Percentiles rank a stretch among this genome's conserved stretches.
These are phyloP conservation scores for Lutjanus argentimaculatus DNA, from an alignment of 2,797 vertebrate species.

Conservation along the genomic window DNA sequence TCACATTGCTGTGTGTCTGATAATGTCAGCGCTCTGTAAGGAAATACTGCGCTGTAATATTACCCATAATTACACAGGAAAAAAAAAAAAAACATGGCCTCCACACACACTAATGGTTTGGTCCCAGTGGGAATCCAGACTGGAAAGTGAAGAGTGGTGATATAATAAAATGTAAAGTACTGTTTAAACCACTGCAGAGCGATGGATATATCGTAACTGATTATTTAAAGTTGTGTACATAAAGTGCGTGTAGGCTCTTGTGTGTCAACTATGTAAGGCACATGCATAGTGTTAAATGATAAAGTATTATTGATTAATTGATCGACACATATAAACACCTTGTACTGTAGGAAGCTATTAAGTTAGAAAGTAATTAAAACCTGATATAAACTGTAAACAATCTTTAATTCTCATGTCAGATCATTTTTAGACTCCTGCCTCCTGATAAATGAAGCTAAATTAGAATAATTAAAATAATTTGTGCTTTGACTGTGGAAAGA, in stretches of 20 bases:
- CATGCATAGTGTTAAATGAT: neutral
- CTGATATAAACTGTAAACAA: neutral
- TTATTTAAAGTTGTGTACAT: neutral
- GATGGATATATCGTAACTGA: neutral
- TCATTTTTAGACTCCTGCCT: no score
- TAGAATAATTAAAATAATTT: neutral
- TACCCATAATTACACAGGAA: constrained; percentile 11
- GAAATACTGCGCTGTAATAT: constrained; percentile 23
- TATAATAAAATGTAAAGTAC: neutral
- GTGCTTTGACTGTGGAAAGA: neutral
- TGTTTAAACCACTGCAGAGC: neutral
- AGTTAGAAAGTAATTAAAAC: neutral
- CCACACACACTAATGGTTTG: constrained; percentile 29
- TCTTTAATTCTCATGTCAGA: no score
- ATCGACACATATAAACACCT: neutral
- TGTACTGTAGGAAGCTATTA: neutral
- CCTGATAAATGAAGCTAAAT: no score
- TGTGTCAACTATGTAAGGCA: no score
- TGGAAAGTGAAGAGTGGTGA: neutral
- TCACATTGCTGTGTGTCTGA: neutral
- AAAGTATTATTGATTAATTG: neutral
- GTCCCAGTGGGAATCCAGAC: constrained; percentile 15
- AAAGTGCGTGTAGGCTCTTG: neutral
- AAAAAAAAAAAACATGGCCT: constrained; percentile 1
- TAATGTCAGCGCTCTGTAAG: constrained; percentile 13